Conservation (phyloP, 2,797 vertebrate genomes). For the Megaceryle alcyon region DNA sequence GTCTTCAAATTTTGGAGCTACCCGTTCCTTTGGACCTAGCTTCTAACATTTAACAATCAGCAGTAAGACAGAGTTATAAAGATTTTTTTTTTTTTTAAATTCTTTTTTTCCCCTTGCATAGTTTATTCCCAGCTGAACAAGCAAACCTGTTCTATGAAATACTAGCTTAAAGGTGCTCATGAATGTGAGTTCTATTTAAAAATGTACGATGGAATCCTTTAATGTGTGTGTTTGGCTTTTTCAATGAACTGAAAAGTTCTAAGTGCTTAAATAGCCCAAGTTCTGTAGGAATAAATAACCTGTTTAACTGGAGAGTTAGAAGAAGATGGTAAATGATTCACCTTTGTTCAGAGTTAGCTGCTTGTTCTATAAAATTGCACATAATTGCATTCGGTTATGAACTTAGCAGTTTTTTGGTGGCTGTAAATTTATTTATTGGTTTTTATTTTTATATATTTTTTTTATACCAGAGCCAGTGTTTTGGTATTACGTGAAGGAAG, state of each 20-base stretch:
- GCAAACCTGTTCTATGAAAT: background rate
- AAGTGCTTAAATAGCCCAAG: background rate
- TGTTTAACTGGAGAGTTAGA: constrained; percentile 13
- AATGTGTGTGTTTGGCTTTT: background rate
- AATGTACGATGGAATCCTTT: background rate
- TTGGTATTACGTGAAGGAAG: constrained; percentile 96
- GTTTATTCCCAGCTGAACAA: background rate
- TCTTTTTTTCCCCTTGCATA: background rate
- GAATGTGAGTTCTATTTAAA: constrained; percentile 12
- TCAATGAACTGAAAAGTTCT: background rate
- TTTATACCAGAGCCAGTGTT: constrained; percentile 82
- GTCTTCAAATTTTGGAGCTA: background rate
- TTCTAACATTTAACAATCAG: background rate
- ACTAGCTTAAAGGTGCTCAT: constrained; percentile 19
- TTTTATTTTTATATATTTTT: background rate
- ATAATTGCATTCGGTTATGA: background rate
- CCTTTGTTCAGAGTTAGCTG: background rate
- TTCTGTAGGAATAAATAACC: constrained; percentile 27
- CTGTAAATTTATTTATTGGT: background rate
- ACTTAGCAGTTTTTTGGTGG: background rate
- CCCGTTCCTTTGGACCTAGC: background rate
- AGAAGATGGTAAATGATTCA: background rate
- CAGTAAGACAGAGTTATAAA: background rate
- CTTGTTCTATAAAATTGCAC: background rate
- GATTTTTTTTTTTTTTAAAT: background rate